Evolutionary conservation across 1,140 invertebrate species (phyloP).

Genomic region (Apis laboriosa): DNA sequence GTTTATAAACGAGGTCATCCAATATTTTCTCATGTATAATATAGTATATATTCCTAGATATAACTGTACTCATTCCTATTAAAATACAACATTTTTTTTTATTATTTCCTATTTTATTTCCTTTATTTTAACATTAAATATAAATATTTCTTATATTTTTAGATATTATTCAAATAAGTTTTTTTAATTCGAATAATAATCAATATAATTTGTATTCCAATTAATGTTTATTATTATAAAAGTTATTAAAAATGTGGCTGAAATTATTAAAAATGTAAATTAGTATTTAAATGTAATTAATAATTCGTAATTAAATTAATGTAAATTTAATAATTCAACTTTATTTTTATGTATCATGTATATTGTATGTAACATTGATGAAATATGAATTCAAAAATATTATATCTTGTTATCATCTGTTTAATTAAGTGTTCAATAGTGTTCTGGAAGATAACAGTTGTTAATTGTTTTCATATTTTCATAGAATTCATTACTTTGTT

Average conservation of each 20-base stretch:
- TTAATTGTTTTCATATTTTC: too few relatives aligned
- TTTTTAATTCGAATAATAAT: neutral
- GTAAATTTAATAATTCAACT: neutral
- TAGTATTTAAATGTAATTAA: neutral
- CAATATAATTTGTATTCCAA: slow-evolving; percentile 7
- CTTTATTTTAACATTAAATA: neutral
- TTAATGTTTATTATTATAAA: neutral
- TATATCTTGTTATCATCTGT: too few relatives aligned
- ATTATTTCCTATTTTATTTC: neutral
- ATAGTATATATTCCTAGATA: too few relatives aligned
- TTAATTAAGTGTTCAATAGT: too few relatives aligned
- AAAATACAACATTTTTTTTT: neutral
- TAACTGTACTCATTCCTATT: too few relatives aligned
- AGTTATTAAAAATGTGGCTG: neutral
- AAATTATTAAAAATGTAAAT: neutral
- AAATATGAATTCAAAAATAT: neutral
- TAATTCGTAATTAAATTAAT: neutral
- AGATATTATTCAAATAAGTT: neutral
- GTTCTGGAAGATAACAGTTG: too few relatives aligned
- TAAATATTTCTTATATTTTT: neutral
- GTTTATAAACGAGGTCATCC: too few relatives aligned
- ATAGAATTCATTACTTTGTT: too few relatives aligned
- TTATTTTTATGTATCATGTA: neutral
- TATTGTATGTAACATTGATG: neutral
- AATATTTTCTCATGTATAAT: too few relatives aligned